These are phyloP conservation scores for Gallinago paraguaiae DNA, from an alignment of 2,113 vertebrate species.

Conservation along the genomic window DNA sequence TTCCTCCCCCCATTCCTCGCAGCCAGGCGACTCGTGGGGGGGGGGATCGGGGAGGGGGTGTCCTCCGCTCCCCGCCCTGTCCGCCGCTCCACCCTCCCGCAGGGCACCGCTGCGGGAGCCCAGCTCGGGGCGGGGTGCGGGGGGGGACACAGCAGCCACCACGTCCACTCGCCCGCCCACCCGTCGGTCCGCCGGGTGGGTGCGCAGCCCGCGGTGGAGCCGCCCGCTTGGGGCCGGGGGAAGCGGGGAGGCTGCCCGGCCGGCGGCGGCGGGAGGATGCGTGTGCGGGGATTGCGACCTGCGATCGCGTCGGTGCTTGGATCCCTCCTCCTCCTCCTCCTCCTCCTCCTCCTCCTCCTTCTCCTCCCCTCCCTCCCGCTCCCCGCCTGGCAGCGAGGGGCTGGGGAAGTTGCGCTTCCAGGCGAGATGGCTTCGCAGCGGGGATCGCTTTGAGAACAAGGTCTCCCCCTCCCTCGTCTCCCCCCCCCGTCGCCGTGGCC, in stretches of 20 bases:
- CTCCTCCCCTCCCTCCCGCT: not conserved
- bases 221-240: not conserved
- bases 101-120: not conserved
- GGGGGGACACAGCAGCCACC: not conserved
- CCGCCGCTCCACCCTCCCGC: not conserved
- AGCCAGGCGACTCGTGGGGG: not conserved
- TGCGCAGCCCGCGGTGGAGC: not conserved
- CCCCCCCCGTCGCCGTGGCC: not conserved
- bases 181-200: not conserved
- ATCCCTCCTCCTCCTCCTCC: not conserved
- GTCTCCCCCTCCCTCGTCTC: not conserved
- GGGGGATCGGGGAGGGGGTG: not conserved
- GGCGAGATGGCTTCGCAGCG: conserved; percentile 35
- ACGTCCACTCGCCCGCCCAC: not conserved
- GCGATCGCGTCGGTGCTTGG: not conserved
- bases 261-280: not conserved
- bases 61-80: not conserved
- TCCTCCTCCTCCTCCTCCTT: not conserved
- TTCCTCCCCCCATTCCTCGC: too few species aligned
- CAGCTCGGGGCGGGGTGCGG: not conserved
- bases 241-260: not conserved
- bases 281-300: not conserved
- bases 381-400: not conserved
- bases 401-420: not conserved
- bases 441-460: conserved; percentile 4